Percentiles rank a stretch among this genome's conserved stretches.
Evolutionary conservation across 2,797 vertebrate genomes (phyloP).

Genomic region (Hemibagrus guttatus): DNA sequence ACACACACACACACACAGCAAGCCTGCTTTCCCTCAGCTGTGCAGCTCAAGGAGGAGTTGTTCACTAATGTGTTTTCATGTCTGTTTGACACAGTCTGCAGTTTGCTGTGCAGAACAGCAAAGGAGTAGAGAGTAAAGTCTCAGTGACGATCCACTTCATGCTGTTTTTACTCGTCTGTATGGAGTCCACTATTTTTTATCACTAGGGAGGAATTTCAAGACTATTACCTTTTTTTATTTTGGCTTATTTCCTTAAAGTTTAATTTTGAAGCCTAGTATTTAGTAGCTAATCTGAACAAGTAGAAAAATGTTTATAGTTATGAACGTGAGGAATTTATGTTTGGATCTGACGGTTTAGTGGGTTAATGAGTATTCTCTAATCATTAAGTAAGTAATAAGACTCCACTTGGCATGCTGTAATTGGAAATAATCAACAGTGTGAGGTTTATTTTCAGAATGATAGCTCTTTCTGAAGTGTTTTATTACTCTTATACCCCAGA

Average conservation of each 20-base stretch:
- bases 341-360: background rate
- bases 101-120: background rate
- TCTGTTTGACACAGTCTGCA: conserved; percentile 44
- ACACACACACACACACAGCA: conserved; percentile 22
- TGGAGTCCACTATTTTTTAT: conserved; percentile 15
- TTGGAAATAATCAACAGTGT: background rate
- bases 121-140: background rate
- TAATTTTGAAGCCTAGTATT: background rate
- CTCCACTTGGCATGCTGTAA: background rate
- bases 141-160: background rate
- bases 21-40: conserved; percentile 48
- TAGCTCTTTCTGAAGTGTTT: background rate
- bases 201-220: conserved; percentile 3
- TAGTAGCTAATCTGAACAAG: background rate
- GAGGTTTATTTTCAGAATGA: background rate
- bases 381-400: background rate
- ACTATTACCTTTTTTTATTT: conserved; percentile 15
- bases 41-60: conserved; percentile 24
- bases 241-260: background rate
- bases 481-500: background rate
- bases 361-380: background rate
- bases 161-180: conserved; percentile 14
- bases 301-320: background rate
- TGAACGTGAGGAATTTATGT: background rate
- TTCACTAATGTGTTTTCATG: conserved; percentile 39